A percentile compares a stretch with the other conserved stretches of the same genome.
phyloP scores from a whole-genome alignment of 1,140 invertebrate species.

The Drosophila asahinai region DNA sequence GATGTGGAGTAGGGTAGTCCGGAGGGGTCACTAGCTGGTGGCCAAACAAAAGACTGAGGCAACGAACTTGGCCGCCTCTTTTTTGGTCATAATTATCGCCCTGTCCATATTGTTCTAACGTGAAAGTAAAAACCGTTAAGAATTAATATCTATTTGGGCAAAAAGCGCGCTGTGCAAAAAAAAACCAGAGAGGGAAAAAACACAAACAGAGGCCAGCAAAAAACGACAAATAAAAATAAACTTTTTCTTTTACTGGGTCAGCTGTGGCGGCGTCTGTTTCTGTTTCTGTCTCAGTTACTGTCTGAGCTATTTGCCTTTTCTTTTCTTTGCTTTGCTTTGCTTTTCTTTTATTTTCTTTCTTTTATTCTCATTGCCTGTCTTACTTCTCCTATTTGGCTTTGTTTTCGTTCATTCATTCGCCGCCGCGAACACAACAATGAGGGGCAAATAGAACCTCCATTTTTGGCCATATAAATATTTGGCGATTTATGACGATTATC shows the following conservation, averaged over 20 bases:
- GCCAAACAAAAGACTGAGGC: conserved; percentile 70
- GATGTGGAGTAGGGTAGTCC: conserved; percentile 18
- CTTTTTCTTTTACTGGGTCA: conserved; percentile 83
- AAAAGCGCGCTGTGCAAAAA: conserved; percentile 40
- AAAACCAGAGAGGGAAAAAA: neutral
- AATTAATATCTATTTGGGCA: conserved; percentile 78
- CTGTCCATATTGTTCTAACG: conserved; percentile 82
- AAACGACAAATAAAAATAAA: conserved; percentile 67
- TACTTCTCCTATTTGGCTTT: conserved; percentile 31
- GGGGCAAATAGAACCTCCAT: conserved; percentile 29
- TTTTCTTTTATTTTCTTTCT: neutral
- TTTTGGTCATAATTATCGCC: conserved; percentile 73
- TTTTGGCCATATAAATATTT: conserved; percentile 57
- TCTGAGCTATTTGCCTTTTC: conserved; percentile 54
- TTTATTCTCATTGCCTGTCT: conserved; percentile 3
- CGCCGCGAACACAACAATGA: conserved; percentile 18
- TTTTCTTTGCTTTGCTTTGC: conserved; percentile 40
- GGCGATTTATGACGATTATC: conserved; percentile 77
- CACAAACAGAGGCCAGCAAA: conserved; percentile 16
- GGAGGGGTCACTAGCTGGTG: conserved; percentile 44
- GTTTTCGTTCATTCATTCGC: conserved; percentile 13
- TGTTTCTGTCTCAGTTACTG: conserved; percentile 47
- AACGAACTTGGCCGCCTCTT: conserved; percentile 66
- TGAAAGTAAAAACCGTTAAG: conserved; percentile 83
- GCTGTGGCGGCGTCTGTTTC: conserved; percentile 33